Base-by-base conservation (phyloP, 2,113 vertebrate genomes). In the Ciconia stormi region DNA sequence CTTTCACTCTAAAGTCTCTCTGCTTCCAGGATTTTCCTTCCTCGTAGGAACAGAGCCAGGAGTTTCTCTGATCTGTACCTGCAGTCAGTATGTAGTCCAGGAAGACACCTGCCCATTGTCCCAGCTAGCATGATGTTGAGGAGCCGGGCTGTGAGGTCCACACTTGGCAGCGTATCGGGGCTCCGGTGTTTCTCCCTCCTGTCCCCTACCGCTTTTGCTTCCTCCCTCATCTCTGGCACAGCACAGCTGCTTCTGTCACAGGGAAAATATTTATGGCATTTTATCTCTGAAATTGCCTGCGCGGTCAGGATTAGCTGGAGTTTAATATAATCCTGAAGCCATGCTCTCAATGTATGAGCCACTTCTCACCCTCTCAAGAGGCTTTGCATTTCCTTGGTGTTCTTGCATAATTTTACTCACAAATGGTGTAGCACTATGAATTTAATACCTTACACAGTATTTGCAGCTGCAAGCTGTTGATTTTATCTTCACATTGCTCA, bases 131-230 rank as follows among this genome's bases (percentile, higher is more conserved):
- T 74, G 30, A 26, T 13, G 26, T 0, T 84, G 73, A 52, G 38
- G 49, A 74, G 7, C 38, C 0, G 0, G 32, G 22, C 55, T 62
- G 8, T 29, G 22, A 23, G 9, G 16, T 71, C 36, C 10, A 16
- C 4, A 2, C 15, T 34, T 56, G 25, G 10, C 38, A 62, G 16
- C 0, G 0, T 29, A 17, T 47, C 1, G 1, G 22, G 36, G 29
- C 23, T 95, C 18, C 0, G 1, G 4, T 47, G 34, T 59, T 90
- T 76, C 23, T 91, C 10, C 4, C 4, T 79, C 19, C 11, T 52
- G 17, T 76, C 90, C 30, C 21, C 9, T 78, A 3, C 40, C 85
- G 13, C n/a, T 79, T 91, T 82, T 1, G 0, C 27, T 82, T 92
- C 20, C n/a, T 69, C 40, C 34, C 29, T 38, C 32, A 16, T 82